Evolutionary conservation across 2,113 vertebrate species (phyloP).

Genomic region (Quiscalus mexicanus): DNA sequence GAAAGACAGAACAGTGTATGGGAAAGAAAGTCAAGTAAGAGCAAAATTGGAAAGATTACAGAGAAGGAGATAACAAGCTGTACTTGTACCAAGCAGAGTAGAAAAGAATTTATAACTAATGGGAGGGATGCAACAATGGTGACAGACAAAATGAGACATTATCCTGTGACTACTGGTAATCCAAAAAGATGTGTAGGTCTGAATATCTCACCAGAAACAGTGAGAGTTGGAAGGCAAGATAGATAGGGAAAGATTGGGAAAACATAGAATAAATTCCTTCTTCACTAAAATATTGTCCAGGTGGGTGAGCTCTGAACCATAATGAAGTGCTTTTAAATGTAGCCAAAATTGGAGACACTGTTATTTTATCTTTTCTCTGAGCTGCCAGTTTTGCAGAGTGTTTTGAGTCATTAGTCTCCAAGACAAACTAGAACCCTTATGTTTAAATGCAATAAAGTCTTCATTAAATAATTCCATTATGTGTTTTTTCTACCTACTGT

Average conservation of each 20-base stretch:
- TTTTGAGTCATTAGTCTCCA: neutral
- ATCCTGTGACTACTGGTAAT: neutral
- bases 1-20: neutral
- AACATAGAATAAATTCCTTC: neutral
- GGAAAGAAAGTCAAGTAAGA: neutral
- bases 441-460: neutral
- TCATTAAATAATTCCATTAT: conserved; percentile 35
- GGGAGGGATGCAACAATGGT: neutral
- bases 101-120: conserved; percentile 6
- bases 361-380: neutral
- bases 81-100: neutral
- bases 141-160: conserved; percentile 4
- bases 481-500: neutral
- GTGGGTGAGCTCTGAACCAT: neutral
- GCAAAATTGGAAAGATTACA: conserved; percentile 24
- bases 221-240: neutral
- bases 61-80: conserved; percentile 9
- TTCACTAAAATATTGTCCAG: neutral
- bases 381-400: neutral
- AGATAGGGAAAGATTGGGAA: neutral
- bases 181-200: neutral
- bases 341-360: neutral
- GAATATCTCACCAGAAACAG: neutral
- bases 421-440: neutral
- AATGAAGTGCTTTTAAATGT: neutral